Evolutionary conservation across 1,140 invertebrate genomes (phyloP).

Genomic region (Euura saliciscinereae): DNA sequence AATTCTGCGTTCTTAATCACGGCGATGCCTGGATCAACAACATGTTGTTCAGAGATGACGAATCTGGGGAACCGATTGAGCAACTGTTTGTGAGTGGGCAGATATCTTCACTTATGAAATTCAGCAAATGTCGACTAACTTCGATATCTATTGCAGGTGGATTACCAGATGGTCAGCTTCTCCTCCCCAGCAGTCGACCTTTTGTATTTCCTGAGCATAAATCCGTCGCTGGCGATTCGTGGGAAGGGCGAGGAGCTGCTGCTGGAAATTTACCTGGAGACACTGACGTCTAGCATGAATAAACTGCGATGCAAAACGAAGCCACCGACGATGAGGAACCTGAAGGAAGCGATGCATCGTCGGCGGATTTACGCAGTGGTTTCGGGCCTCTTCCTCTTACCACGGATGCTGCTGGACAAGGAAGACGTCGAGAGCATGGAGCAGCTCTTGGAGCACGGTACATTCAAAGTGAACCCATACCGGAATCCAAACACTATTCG

Average conservation of each 20-base stretch:
- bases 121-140: neutral
- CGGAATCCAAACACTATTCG: conserved; percentile 31
- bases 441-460: conserved; percentile 11
- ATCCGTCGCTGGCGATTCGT: conserved; percentile 35
- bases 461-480: conserved; percentile 32
- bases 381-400: conserved; percentile 27
- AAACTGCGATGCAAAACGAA: conserved; percentile 24
- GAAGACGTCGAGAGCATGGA: conserved; percentile 28
- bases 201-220: conserved; percentile 55
- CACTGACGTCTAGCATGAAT: conserved; percentile 25
- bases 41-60: conserved; percentile 38
- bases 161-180: conserved; percentile 56
- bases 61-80: conserved; percentile 23
- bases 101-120: neutral
- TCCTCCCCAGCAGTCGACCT: conserved; percentile 57
- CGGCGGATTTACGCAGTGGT: conserved; percentile 30
- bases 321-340: conserved; percentile 28
- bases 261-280: conserved; percentile 27
- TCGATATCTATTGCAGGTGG: conserved; percentile 39
- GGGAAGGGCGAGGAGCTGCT: conserved; percentile 31
- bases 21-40: conserved; percentile 50
- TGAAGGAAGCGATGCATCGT: conserved; percentile 30
- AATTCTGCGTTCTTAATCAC: conserved; percentile 46
- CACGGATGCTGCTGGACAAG: conserved; percentile 33
- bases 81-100: neutral